Evolutionary conservation across 2,797 vertebrate species (phyloP).

Genomic region (Danio kyathit): DNA sequence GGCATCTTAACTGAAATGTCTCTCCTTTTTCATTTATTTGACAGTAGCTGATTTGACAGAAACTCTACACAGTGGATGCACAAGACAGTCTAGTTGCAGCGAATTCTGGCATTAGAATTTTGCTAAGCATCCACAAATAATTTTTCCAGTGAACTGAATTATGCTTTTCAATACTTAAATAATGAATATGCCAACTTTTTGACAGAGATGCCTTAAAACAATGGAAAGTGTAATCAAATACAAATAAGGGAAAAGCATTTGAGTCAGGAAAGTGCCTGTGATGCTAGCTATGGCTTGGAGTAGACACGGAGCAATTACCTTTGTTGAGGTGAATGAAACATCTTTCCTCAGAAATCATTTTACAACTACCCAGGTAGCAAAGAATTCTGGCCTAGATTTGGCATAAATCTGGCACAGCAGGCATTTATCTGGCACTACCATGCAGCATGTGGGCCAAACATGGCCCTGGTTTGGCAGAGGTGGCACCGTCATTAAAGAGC

Average conservation of each 20-base stretch:
- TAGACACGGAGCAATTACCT: background rate
- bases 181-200: no score
- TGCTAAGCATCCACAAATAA: background rate
- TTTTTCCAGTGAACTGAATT: background rate
- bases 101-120: background rate
- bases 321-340: background rate
- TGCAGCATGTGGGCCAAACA: no score
- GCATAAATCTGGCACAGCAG: no score
- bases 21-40: no score
- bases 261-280: background rate
- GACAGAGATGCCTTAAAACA: no score
- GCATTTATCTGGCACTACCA: no score
- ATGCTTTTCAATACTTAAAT: background rate
- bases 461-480: no score
- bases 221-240: no score
- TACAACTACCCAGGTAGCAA: no score
- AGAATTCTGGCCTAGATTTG: no score
- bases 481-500: no score
- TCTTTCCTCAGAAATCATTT: constrained; percentile 4
- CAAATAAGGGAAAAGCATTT: background rate
- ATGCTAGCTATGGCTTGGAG: background rate
- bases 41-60: background rate
- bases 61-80: background rate
- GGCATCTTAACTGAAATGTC: background rate
- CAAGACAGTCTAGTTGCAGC: background rate